Conservation (phyloP, 2,113 vertebrate genomes). For the Chloropsis cyanopogon region DNA sequence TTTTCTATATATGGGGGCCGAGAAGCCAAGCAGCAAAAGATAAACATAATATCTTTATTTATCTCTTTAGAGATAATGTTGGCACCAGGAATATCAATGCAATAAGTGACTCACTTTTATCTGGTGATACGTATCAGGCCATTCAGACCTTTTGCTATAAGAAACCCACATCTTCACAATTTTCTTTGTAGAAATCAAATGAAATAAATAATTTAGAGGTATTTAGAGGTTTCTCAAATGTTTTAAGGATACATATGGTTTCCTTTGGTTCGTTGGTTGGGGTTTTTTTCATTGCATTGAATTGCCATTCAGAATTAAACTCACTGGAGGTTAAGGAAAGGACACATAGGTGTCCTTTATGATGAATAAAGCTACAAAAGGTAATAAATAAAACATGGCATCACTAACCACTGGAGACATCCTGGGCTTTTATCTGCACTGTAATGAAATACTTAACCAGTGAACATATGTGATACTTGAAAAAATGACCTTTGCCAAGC, state of each 20-base stretch:
- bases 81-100: background rate
- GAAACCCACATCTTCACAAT: background rate
- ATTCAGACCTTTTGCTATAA: background rate
- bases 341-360: slow-evolving; percentile 7
- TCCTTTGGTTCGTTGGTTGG: background rate
- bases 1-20: background rate
- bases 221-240: background rate
- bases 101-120: background rate
- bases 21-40: background rate
- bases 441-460: slow-evolving; percentile 42
- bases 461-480: background rate
- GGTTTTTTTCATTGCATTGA: rapidly evolving
- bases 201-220: background rate
- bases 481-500: slow-evolving; percentile 10
- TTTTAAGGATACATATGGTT: background rate
- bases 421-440: slow-evolving; percentile 31
- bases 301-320: background rate
- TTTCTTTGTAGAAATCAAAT: background rate
- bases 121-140: background rate
- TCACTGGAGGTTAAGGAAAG: slow-evolving; percentile 19
- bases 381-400: slow-evolving; percentile 61
- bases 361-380: slow-evolving; percentile 27
- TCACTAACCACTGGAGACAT: slow-evolving; percentile 22
- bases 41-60: background rate
- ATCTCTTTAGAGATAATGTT: background rate